Base-by-base conservation (phyloP, 2,113 vertebrate genomes). In the Plectropomus leopardus region DNA sequence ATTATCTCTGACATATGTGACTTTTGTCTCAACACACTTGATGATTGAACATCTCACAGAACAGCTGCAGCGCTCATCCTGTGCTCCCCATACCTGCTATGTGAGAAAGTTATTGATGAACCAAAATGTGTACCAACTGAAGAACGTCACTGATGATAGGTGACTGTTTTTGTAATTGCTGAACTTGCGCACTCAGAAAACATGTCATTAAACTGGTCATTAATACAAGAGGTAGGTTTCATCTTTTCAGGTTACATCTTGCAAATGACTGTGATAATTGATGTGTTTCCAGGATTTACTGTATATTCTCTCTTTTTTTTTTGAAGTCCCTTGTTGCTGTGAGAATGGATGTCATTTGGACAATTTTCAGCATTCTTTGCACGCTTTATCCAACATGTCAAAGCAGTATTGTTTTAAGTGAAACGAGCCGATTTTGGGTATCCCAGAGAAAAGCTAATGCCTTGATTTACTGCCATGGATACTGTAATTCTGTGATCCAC, bases 1-100 rank as follows among this genome's bases (percentile, higher is more conserved):
- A 84, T 89, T 86, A 86, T 51, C 28, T 59, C 30, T 45, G 66
- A 82, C 77, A 75, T 89, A 53, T 28, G 68, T 73, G 72, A 77
- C 70, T 77, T 71, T 45, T 61, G 53, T 86, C 67, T 74, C 74
- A 40, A 53, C 45, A 1, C 34, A 66, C 54, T 67, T 64, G 50
- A 54, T 65, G 78, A 82, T 65, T 58, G 51, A 87, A 74, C 57
- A 59, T 83, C 72, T 78, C 64, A 78, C 54, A 69, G 40, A 85
- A 42, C 72, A 40, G 44, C 76, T 55, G 72, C 84, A 16, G 5
- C 8, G 17, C 71, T 80, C 44, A 7, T 26, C 32, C 53, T 47
- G 21, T 55, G 48, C 24, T 78, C 58, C 45, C 24, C n/a, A 1
- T 36, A 15, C 65, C 28, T 26, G 42, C n/a, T 68, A 7, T 26